phyloP scores from a whole-genome alignment of 2,113 vertebrate species.

The Ovibos moschatus region DNA sequence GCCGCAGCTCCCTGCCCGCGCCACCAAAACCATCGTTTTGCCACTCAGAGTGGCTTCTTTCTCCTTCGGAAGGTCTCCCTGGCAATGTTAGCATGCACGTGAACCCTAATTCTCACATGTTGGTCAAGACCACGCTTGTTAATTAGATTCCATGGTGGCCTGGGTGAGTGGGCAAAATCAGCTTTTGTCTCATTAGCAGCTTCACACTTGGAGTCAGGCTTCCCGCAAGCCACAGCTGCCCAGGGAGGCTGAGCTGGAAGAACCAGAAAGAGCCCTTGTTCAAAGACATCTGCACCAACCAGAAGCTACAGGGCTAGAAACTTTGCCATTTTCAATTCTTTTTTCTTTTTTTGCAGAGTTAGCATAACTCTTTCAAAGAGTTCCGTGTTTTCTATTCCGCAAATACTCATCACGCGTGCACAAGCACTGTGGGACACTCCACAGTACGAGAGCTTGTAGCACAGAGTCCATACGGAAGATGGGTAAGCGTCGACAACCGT shows the following conservation, averaged over 20 bases:
- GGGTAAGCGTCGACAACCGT: neutral
- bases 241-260: neutral
- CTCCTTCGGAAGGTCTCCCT: neutral
- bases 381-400: neutral
- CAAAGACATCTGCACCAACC: neutral
- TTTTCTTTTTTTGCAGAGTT: neutral
- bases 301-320: neutral
- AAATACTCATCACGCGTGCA: neutral
- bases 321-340: neutral
- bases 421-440: neutral
- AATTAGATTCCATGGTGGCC: neutral
- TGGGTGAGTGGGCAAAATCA: neutral
- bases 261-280: neutral
- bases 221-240: neutral
- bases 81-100: neutral
- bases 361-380: neutral
- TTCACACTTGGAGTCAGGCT: neutral
- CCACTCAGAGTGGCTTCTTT: neutral
- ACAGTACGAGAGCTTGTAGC: accelerated
- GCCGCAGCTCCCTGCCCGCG: neutral
- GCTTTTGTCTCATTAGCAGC: conserved; percentile 32
- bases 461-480: neutral
- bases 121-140: conserved; percentile 1
- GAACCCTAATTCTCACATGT: neutral
- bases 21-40: neutral